These are phyloP conservation scores for Dexiosoma caninum DNA, from an alignment of 2,888 invertebrate species.

Conservation along the genomic window DNA sequence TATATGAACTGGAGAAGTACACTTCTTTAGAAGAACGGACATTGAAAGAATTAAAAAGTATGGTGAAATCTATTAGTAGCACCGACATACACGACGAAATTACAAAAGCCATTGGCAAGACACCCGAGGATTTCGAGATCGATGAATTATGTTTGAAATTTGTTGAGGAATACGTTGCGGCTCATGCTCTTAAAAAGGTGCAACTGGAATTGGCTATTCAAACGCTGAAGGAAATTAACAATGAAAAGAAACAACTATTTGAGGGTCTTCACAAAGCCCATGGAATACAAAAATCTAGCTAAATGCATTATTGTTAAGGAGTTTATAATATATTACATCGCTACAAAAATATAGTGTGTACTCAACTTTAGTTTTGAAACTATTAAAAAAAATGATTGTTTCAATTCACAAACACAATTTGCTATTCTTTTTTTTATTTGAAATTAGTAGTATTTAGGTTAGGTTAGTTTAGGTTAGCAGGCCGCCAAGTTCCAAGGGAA, in stretches of 20 bases:
- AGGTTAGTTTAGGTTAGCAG: too few species aligned
- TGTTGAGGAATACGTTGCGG: conserved; percentile 81
- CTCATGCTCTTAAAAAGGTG: conserved; percentile 82
- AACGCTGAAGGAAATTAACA: conserved; percentile 83
- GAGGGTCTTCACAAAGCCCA: conserved; percentile 84
- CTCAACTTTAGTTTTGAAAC: too few species aligned
- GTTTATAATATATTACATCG: too few species aligned
- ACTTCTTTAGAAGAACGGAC: conserved; percentile 64
- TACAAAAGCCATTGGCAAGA: conserved; percentile 79
- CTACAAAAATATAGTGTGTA: too few species aligned
- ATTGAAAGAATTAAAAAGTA: conserved; percentile 66
- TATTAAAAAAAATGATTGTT: too few species aligned
- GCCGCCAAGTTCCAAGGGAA: too few species aligned
- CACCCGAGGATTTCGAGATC: conserved; percentile 77
- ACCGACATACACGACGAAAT: conserved; percentile 77
- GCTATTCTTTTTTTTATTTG: too few species aligned
- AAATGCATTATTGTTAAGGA: background rate
- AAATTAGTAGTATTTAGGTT: too few species aligned
- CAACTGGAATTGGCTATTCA: conserved; percentile 86
- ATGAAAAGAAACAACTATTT: conserved; percentile 80
- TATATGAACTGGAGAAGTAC: conserved; percentile 66
- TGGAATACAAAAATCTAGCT: conserved; percentile 77
- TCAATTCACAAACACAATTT: too few species aligned
- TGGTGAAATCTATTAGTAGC: conserved; percentile 59
- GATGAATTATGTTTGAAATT: conserved; percentile 81